Percentiles rank a stretch among this genome's conserved stretches.
Conservation (phyloP, 2,888 invertebrate species). For the Diarsia dahlii region DNA sequence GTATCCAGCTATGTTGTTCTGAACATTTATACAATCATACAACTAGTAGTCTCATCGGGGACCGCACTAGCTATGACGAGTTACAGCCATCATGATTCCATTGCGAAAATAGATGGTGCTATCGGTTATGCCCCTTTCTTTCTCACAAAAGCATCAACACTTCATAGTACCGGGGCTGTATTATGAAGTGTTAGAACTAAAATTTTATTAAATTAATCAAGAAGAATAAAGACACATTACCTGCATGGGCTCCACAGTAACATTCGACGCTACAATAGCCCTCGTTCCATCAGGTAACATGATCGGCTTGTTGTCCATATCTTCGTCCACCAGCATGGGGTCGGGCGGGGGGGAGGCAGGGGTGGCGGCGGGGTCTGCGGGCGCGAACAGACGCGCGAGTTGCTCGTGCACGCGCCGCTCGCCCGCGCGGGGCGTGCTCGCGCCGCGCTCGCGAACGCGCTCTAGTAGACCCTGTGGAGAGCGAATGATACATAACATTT, state of each 20-base stretch:
- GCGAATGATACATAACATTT: neutral
- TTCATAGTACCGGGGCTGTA: too few relatives aligned
- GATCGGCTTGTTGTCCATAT: slow-evolving; percentile 36
- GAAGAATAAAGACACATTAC: slow-evolving; percentile 61
- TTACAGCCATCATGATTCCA: too few relatives aligned
- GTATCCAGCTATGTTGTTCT: neutral
- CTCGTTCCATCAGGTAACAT: slow-evolving; percentile 24
- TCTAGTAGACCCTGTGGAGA: slow-evolving; percentile 92
- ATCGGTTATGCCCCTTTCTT: too few relatives aligned
- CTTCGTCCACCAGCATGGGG: slow-evolving; percentile 66
- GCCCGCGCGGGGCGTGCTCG: slow-evolving; percentile 91
- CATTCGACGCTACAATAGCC: slow-evolving; percentile 70
- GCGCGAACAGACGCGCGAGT: slow-evolving; percentile 87
- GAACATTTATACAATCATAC: neutral
- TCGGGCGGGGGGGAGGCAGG: slow-evolving; percentile 44
- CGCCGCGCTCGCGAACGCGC: slow-evolving; percentile 94
- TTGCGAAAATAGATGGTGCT: too few relatives aligned
- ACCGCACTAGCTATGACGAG: too few relatives aligned
- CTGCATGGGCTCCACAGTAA: slow-evolving; percentile 82
- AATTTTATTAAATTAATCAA: too few relatives aligned
- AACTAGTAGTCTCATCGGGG: too few relatives aligned
- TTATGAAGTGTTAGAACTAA: too few relatives aligned
- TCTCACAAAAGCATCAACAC: too few relatives aligned
- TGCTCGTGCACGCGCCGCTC: slow-evolving; percentile 94
- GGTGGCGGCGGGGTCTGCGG: slow-evolving; percentile 61